phyloP scores from a whole-genome alignment of 2,113 vertebrate species.

The Sturnus vulgaris region DNA sequence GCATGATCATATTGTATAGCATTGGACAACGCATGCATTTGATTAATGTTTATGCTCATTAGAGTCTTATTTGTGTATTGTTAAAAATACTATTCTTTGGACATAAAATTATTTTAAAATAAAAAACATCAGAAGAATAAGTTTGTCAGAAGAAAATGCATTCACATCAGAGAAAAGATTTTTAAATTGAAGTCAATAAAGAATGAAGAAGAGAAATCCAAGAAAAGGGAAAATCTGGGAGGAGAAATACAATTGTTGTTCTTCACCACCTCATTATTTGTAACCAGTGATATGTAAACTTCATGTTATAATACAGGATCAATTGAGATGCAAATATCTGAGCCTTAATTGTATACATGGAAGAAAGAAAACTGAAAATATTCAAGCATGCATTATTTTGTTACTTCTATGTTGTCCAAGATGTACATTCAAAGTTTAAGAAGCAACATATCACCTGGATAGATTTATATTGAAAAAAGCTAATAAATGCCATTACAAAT shows the following conservation, averaged over 20 bases:
- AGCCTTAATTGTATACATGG: conserved; percentile 55
- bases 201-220: neutral
- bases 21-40: neutral
- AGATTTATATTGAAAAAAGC: conserved; percentile 42
- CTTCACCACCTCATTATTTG: conserved; percentile 58
- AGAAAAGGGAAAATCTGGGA: conserved; percentile 27
- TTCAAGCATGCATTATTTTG: conserved; percentile 27
- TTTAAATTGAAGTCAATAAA: conserved; percentile 29
- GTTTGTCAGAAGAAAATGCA: conserved; percentile 13
- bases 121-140: neutral
- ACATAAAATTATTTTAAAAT: neutral
- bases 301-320: conserved; percentile 45
- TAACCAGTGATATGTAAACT: conserved; percentile 51
- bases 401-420: neutral
- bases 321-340: conserved; percentile 71
- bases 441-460: neutral
- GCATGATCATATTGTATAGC: neutral
- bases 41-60: neutral
- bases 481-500: conserved; percentile 15
- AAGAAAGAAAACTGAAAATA: conserved; percentile 58
- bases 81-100: neutral
- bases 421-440: conserved; percentile 15
- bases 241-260: neutral
- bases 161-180: conserved; percentile 3
- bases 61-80: neutral